Evolutionary conservation across 2,113 vertebrate genomes (phyloP).

Genomic region (Heteronetta atricapilla): DNA sequence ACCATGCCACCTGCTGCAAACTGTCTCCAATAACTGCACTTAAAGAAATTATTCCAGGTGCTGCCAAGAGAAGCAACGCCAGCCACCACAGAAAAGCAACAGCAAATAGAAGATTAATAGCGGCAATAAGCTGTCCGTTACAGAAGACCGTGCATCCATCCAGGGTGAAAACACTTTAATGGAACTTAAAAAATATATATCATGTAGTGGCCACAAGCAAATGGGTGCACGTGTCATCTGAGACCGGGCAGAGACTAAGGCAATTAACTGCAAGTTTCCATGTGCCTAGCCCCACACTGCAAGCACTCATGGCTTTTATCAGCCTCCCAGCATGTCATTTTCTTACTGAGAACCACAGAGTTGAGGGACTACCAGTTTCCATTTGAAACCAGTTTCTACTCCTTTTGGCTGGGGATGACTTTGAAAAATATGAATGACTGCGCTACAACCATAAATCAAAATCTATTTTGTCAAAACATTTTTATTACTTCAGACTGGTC

Average conservation of each 20-base stretch:
- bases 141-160: not conserved
- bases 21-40: not conserved
- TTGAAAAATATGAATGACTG: not conserved
- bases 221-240: not conserved
- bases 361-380: not conserved
- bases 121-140: not conserved
- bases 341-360: not conserved
- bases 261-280: not conserved
- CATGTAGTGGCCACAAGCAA: not conserved
- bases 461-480: not conserved
- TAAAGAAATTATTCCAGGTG: slow-evolving; percentile 35
- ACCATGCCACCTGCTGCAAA: slow-evolving; percentile 20
- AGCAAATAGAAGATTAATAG: slow-evolving; percentile 10
- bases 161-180: not conserved
- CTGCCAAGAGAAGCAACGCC: slow-evolving; percentile 39
- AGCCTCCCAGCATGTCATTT: not conserved
- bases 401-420: not conserved
- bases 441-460: not conserved
- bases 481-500: not conserved
- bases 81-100: not conserved
- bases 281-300: not conserved
- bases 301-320: not conserved
- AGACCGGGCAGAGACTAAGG: not conserved
- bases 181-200: not conserved
- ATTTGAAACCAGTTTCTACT: not conserved